These are phyloP conservation scores for Acanthurus leucopareius DNA, from an alignment of 2,797 vertebrate species.

Conservation along the genomic window DNA sequence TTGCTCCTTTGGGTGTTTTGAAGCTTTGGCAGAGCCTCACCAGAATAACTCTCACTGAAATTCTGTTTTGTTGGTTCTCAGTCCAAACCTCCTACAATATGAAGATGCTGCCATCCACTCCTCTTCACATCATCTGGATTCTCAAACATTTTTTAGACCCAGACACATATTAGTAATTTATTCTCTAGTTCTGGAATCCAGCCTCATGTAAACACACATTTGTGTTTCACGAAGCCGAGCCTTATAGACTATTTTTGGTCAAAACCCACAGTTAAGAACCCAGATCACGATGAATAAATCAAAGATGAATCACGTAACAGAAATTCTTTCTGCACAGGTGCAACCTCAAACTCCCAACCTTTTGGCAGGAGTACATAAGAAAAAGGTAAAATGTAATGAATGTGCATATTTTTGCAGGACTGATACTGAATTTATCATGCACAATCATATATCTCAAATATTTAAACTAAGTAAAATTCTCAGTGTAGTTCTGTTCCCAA, in stretches of 20 bases:
- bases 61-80: conserved; percentile 25
- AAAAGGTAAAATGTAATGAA: background rate
- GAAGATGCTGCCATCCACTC: conserved; percentile 43
- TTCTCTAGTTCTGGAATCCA: conserved; percentile 11
- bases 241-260: conserved; percentile 17
- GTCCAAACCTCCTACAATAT: conserved; percentile 28
- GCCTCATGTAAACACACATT: conserved; percentile 15
- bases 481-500: conserved; percentile 2
- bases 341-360: conserved; percentile 23
- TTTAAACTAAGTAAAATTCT: conserved; percentile 7
- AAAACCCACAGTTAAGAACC: conserved; percentile 56
- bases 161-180: conserved; percentile 21
- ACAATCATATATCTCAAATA: conserved; percentile 5
- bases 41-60: conserved; percentile 19
- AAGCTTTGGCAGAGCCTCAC: conserved; percentile 14
- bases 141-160: conserved; percentile 41
- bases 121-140: conserved; percentile 52
- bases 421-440: background rate
- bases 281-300: conserved; percentile 59
- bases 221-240: conserved; percentile 1
- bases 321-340: conserved; percentile 61
- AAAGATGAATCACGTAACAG: conserved; percentile 71
- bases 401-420: background rate
- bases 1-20: conserved; percentile 1
- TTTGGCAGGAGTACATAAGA: background rate